phyloP scores from a whole-genome alignment of 1,140 invertebrate species.

The Lordiphosa mommai region DNA sequence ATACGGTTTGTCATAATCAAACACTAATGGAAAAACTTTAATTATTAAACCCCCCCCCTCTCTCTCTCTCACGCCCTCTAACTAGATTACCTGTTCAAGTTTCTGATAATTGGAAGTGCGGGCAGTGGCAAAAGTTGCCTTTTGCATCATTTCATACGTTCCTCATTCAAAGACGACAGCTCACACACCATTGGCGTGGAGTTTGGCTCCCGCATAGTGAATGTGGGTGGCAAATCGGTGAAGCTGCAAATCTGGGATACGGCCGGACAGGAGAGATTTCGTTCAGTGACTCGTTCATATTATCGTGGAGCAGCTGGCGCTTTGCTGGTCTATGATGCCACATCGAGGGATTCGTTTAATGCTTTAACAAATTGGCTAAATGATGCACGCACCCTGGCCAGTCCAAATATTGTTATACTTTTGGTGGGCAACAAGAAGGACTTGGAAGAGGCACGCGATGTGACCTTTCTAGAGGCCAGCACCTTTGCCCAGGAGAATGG shows the following conservation, averaged over 20 bases:
- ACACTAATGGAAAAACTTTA: constrained; percentile 16
- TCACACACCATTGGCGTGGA: constrained; percentile 93
- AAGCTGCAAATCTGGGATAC: constrained; percentile 95
- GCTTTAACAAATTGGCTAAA: constrained; percentile 92
- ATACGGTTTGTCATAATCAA: constrained; percentile 61
- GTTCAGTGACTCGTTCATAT: constrained; percentile 90
- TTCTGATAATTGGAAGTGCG: constrained; percentile 90
- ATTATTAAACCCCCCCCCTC: constrained; percentile 14
- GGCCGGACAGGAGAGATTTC: constrained; percentile 80
- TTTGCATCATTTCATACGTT: constrained; percentile 89
- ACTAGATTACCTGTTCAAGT: constrained; percentile 91
- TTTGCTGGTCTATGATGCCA: constrained; percentile 92
- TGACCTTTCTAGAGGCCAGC: constrained; percentile 90
- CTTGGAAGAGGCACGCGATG: constrained; percentile 87
- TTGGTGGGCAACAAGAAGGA: constrained; percentile 92
- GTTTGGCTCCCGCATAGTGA: constrained; percentile 94
- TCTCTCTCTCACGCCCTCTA: background rate
- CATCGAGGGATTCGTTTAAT: constrained; percentile 91
- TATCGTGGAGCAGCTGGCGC: constrained; percentile 93
- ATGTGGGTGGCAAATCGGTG: constrained; percentile 90
- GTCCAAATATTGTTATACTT: constrained; percentile 91
- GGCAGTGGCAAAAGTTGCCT: constrained; percentile 94
- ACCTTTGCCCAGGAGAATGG: constrained; percentile 91
- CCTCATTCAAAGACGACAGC: constrained; percentile 87
- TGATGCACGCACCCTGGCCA: constrained; percentile 91